Conservation (phyloP, 2,113 vertebrate genomes). For the Delphinapterus leucas region DNA sequence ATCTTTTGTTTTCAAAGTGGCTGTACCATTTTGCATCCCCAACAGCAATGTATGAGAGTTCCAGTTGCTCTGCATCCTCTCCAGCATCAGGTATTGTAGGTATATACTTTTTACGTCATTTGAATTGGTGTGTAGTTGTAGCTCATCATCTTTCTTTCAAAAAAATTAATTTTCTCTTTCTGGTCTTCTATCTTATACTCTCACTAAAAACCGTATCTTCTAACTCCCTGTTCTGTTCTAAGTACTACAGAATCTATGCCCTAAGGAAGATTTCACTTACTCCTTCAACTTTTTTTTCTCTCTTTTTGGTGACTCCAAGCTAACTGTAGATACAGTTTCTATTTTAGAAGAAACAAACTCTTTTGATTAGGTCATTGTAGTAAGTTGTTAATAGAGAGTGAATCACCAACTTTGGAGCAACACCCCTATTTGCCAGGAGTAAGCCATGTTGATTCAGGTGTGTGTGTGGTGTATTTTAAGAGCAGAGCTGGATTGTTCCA, state of each 20-base stretch:
- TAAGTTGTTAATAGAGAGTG: neutral
- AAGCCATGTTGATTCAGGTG: constrained; percentile 1
- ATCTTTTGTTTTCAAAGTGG: neutral
- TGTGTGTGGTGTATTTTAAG: neutral
- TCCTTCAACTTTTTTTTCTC: neutral
- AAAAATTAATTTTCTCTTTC: neutral
- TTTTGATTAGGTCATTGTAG: neutral
- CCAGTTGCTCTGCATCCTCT: neutral
- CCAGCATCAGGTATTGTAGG: neutral
- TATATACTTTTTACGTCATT: neutral
- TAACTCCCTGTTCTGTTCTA: neutral
- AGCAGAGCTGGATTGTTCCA: neutral
- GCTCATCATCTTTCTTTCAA: neutral
- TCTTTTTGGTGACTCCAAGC: neutral
- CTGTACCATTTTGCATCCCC: neutral
- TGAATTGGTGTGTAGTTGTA: neutral
- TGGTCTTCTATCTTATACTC: neutral
- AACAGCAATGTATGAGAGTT: neutral
- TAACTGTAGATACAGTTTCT: neutral
- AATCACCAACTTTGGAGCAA: neutral
- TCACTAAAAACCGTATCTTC: neutral
- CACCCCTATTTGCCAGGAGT: neutral
- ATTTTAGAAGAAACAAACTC: neutral
- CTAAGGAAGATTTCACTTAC: accelerated
- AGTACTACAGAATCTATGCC: neutral